phyloP scores from a whole-genome alignment of 2,797 vertebrate genomes.

The Heliangelus exortis region DNA sequence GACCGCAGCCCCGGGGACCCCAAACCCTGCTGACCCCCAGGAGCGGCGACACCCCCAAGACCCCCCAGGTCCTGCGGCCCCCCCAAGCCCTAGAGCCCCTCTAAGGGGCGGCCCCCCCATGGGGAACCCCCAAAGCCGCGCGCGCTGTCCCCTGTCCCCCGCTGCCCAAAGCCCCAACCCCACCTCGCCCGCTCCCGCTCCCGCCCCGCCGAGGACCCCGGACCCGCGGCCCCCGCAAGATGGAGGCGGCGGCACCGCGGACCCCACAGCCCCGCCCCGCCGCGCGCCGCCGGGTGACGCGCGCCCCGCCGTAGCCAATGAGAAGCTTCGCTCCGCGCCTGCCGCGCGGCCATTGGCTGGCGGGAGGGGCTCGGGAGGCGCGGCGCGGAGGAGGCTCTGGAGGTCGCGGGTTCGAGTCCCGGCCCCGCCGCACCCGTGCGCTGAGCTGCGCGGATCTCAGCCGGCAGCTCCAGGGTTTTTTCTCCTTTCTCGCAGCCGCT shows the following conservation, averaged over 20 bases:
- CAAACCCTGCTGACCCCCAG: neutral
- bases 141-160: neutral
- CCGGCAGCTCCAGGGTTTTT: too few species aligned
- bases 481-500: neutral
- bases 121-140: neutral
- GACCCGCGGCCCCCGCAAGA: slow-evolving; percentile 18
- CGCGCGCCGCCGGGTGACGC: accelerated
- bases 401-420: neutral
- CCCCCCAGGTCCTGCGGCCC: neutral
- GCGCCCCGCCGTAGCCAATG: accelerated
- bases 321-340: accelerated
- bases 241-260: slow-evolving; percentile 13
- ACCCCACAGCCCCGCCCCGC: neutral
- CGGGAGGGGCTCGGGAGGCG: neutral
- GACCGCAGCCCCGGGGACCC: neutral
- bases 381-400: accelerated
- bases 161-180: too few species aligned
- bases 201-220: neutral
- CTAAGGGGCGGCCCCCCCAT: too few species aligned
- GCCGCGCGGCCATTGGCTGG: neutral
- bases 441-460: neutral
- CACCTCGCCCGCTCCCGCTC: neutral
- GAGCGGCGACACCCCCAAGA: neutral
- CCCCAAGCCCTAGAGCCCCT: too few species aligned
- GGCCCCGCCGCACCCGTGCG: neutral